phyloP scores from a whole-genome alignment of 2,113 vertebrate genomes.

The Deroptyus accipitrinus region DNA sequence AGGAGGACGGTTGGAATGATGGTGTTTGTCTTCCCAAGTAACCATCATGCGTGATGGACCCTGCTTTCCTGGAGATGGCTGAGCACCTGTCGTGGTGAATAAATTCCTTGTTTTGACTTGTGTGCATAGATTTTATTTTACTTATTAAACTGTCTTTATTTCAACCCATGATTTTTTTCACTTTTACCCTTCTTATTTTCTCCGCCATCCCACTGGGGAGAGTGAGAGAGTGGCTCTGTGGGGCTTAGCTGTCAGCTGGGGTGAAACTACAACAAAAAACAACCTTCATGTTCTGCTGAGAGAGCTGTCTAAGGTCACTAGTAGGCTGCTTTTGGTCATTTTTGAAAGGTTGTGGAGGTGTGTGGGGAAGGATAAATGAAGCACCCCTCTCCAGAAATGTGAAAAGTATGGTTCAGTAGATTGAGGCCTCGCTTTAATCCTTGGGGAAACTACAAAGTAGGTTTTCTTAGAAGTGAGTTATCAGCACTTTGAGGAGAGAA shows the following conservation, averaged over 20 bases:
- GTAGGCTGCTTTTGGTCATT: neutral
- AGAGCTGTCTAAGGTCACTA: neutral
- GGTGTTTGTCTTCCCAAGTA: neutral
- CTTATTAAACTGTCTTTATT: neutral
- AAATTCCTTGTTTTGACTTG: neutral
- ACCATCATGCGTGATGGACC: rapidly evolving
- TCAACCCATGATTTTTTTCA: neutral
- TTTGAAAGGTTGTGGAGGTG: neutral
- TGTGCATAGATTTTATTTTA: neutral
- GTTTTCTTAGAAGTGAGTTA: neutral
- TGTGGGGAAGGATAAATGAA: neutral
- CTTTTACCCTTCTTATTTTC: neutral
- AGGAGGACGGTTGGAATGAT: rapidly evolving
- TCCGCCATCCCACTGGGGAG: rapidly evolving
- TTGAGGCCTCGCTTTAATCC: neutral
- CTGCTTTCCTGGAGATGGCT: neutral
- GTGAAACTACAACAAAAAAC: neutral
- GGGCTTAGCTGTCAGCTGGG: neutral
- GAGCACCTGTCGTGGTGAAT: neutral
- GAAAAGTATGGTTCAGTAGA: neutral
- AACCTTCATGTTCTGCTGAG: neutral
- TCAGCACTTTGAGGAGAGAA: neutral
- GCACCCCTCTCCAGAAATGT: neutral
- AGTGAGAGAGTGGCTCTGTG: neutral
- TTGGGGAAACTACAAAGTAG: neutral